These are phyloP conservation scores for Pecten maximus DNA, from an alignment of 2,888 invertebrate species.

Conservation along the genomic window DNA sequence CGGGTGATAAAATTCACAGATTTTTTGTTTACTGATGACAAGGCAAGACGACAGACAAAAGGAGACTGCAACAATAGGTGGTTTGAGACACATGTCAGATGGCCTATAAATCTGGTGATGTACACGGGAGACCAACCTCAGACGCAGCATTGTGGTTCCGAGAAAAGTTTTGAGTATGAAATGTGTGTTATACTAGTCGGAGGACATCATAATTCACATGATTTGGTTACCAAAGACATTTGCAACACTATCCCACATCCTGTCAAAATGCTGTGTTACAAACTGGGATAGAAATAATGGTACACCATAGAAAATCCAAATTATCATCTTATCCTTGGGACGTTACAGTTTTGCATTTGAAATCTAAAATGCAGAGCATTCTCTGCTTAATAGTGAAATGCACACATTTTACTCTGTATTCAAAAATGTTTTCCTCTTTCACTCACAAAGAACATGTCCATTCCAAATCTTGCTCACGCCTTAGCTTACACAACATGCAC, in stretches of 20 bases:
- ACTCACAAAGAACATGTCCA: too few species aligned
- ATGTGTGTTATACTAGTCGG: background rate
- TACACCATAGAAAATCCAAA: background rate
- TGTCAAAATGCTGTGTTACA: background rate
- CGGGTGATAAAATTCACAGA: too few species aligned
- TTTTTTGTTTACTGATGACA: too few species aligned
- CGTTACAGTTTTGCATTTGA: background rate
- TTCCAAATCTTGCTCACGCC: background rate
- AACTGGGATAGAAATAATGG: background rate
- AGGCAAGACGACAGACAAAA: too few species aligned
- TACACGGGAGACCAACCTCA: background rate
- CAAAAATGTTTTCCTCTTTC: background rate
- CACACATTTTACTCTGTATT: background rate
- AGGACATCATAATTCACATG: background rate
- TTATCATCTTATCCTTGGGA: background rate
- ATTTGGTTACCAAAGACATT: background rate
- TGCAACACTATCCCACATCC: background rate
- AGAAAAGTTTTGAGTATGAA: background rate
- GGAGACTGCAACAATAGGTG: too few species aligned
- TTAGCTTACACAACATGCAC: background rate
- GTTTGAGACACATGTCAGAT: too few species aligned
- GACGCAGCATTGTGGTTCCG: too few species aligned
- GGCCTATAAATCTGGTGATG: too few species aligned
- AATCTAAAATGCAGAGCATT: background rate
- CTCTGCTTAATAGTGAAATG: conserved; percentile 23